Evolutionary conservation across 2,797 vertebrate species (phyloP), one percentile per base, ranked within the genome.

Genomic region (Channallabes apus): DNA sequence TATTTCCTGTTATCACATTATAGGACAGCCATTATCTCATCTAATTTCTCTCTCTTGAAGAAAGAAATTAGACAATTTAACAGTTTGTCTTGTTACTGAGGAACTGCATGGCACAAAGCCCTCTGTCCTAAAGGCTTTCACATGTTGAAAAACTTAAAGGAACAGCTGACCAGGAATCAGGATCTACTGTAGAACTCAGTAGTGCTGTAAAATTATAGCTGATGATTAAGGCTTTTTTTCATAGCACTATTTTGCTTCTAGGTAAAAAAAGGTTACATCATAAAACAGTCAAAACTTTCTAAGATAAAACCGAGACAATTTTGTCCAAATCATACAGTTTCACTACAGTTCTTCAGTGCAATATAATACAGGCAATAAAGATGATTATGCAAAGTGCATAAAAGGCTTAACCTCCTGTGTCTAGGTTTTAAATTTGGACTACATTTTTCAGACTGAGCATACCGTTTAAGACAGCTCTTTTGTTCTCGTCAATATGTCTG

Each of bases 401-500:
- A 58, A 54, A 56, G 54, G 54, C 41, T 85, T 32, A 51, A 46
- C n/a, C 77, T 87, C 64, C 54, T 81, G 77, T 72, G 64, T 72
- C 78, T 58, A 58, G 56, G 82, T 84, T 86, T 54, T 27, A 58
- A 67, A 78, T 79, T 67, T 32, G 17, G 62, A 8, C 35, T 64
- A 14, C 22, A 77, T 82, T 81, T 87, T 59, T 76, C 51, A 73
- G 75, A 22, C 65, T 54, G 58, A 84, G 78, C 62, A 61, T 51
- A 68, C 54, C n/a, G 76, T 56, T 80, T 58, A 80, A 85, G 76
- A 56, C 84, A 83, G 71, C 54, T 69, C 83, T 84, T 84, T 79
- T 86, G 27, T 76, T 83, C 82, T 73, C 59, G 41, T 68, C 81
- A 80, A 72, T 62, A 88, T 69, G 80, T 88, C 79, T 80, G 84